Evolutionary conservation across 2,797 vertebrate species (phyloP).

Genomic region (Clarias laeviceps): DNA sequence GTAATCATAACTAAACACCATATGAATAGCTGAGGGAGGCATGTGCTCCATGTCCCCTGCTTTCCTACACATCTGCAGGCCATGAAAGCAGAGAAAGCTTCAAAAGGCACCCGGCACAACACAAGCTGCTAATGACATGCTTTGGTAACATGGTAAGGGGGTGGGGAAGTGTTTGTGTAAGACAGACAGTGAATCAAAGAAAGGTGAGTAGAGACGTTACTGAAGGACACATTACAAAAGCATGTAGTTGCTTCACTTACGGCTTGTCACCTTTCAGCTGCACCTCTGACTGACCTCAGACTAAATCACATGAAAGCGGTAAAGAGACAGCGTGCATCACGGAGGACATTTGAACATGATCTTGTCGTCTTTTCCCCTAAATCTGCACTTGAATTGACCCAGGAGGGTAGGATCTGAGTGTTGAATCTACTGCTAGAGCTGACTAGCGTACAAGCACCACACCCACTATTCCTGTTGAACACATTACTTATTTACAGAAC

Average conservation of each 20-base stretch:
- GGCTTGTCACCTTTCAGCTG: conserved; percentile 5
- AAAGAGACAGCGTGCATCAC: neutral
- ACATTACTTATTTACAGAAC: conserved; percentile 15
- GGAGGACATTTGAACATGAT: neutral
- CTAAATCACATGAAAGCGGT: neutral
- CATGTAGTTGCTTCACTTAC: neutral
- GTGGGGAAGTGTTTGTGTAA: neutral
- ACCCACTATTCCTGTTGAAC: conserved; percentile 17
- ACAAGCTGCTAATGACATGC: conserved; percentile 25
- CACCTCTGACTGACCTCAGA: neutral
- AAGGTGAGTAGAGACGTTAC: conserved; percentile 9
- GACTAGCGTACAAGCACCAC: conserved; percentile 5
- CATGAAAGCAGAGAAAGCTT: conserved; percentile 20
- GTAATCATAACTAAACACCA: neutral
- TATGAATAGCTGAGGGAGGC: neutral
- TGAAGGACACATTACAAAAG: neutral
- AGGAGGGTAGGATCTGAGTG: neutral
- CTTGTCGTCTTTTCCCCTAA: neutral
- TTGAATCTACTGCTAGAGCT: conserved; percentile 2
- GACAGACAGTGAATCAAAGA: neutral
- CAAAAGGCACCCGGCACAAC: conserved; percentile 18
- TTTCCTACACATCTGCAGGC: conserved; percentile 28
- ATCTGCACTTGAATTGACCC: conserved; percentile 23
- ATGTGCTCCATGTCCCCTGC: neutral
- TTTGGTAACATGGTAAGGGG: conserved; percentile 3